Evolutionary conservation across 1,140 invertebrate genomes (phyloP).

Genomic region (Limonius californicus): DNA sequence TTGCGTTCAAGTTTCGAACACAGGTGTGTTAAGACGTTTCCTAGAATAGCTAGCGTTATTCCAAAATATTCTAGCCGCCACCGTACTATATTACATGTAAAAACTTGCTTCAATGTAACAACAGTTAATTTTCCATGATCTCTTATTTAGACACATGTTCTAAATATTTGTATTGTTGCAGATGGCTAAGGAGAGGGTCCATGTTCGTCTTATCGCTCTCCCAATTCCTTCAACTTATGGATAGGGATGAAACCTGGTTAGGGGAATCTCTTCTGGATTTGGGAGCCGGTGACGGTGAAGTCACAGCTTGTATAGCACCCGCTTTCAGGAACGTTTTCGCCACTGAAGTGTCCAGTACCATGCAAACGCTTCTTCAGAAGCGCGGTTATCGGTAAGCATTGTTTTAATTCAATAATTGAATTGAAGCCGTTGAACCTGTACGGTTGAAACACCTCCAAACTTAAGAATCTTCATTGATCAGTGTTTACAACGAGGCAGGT

Average conservation of each 20-base stretch:
- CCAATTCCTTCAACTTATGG: slow-evolving; percentile 65
- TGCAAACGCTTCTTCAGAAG: slow-evolving; percentile 67
- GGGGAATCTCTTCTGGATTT: slow-evolving; percentile 70
- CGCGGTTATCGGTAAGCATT: slow-evolving; percentile 70
- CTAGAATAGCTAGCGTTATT: too few relatives aligned
- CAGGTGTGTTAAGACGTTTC: too few relatives aligned
- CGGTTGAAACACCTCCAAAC: too few relatives aligned
- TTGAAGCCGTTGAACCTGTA: too few relatives aligned
- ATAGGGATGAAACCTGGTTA: slow-evolving; percentile 40
- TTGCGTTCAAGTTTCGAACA: too few relatives aligned
- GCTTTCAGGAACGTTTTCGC: slow-evolving; percentile 72
- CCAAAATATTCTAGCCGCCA: too few relatives aligned
- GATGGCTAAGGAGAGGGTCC: slow-evolving; percentile 78
- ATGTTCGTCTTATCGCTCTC: slow-evolving; percentile 87
- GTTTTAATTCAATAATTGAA: neutral
- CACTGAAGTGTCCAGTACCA: slow-evolving; percentile 82
- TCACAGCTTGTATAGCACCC: slow-evolving; percentile 70
- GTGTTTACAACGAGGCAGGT: too few relatives aligned
- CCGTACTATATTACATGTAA: too few relatives aligned
- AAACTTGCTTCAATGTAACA: too few relatives aligned
- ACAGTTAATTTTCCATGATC: neutral
- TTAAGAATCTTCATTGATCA: too few relatives aligned
- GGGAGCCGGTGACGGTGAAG: slow-evolving; percentile 88
- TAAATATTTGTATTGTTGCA: slow-evolving; percentile 48
- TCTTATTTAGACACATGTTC: neutral